A percentile compares a stretch with the other conserved stretches of the same genome.
These are phyloP conservation scores for Drosophila mulleri DNA, from an alignment of 2,888 invertebrate species.

Conservation along the genomic window DNA sequence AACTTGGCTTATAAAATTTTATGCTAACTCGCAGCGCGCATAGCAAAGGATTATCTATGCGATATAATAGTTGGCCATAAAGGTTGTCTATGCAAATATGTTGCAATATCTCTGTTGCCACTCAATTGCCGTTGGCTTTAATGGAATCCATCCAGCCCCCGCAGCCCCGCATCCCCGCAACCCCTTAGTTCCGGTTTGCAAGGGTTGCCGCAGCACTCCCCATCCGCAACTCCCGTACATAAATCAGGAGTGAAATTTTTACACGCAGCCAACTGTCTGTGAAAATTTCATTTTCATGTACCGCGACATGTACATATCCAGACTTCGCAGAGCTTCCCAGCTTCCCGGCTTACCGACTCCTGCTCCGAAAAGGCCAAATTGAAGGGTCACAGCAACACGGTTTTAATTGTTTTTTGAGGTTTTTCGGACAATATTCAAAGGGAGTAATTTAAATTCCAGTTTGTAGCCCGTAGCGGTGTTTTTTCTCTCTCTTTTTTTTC, in stretches of 20 bases:
- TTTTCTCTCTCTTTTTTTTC: conserved; percentile 16
- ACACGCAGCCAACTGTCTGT: conserved; percentile 75
- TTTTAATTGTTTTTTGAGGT: conserved; percentile 73
- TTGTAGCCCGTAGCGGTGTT: conserved; percentile 34
- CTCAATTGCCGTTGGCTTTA: conserved; percentile 47
- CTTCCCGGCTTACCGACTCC: conserved; percentile 16
- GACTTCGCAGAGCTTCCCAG: conserved; percentile 28
- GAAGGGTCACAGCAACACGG: conserved; percentile 60
- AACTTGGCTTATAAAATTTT: conserved; percentile 77
- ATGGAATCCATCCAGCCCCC: background rate
- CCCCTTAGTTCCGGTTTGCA: background rate
- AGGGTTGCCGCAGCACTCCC: background rate
- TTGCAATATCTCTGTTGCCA: conserved; percentile 61
- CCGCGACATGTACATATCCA: conserved; percentile 41
- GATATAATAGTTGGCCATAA: conserved; percentile 64
- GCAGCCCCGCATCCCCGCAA: background rate
- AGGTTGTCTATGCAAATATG: conserved; percentile 75
- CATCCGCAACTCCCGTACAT: conserved; percentile 33
- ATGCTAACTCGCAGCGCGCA: conserved; percentile 58
- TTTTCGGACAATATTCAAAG: conserved; percentile 49
- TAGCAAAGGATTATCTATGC: conserved; percentile 64
- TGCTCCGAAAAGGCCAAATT: conserved; percentile 18
- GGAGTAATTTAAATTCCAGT: conserved; percentile 61
- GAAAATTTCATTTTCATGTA: conserved; percentile 72
- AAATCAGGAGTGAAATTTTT: conserved; percentile 77